phyloP scores from a whole-genome alignment of 2,888 invertebrate species.

The Clepsis dumicolana region DNA sequence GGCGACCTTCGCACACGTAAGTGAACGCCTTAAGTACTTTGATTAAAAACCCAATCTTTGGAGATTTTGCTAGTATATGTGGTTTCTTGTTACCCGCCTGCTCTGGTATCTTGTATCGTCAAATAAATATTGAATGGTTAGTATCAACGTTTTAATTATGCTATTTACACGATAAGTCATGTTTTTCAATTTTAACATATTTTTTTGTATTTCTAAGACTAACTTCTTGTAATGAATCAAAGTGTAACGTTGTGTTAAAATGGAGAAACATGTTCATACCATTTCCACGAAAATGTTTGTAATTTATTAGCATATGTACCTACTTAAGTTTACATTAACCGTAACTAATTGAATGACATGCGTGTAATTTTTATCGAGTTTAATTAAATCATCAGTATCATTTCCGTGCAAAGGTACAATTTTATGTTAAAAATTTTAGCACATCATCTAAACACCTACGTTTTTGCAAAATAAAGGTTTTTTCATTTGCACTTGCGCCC shows the following conservation, averaged over 20 bases:
- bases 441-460: conserved; percentile 78
- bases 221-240: not conserved
- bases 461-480: conserved; percentile 67
- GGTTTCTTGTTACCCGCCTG: conserved; percentile 70
- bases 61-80: conserved; percentile 67
- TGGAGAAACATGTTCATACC: conserved; percentile 65
- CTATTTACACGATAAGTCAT: conserved; percentile 48
- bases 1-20: conserved; percentile 68
- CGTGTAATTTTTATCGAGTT: not conserved
- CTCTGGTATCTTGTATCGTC: conserved; percentile 69
- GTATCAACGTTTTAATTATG: conserved; percentile 58
- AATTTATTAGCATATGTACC: not conserved
- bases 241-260: conserved; percentile 50
- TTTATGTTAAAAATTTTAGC: conserved; percentile 54
- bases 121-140: conserved; percentile 77
- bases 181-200: conserved; percentile 67
- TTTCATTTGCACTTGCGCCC: conserved; percentile 54
- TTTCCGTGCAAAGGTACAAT: conserved; percentile 38
- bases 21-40: conserved; percentile 60
- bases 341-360: not conserved
- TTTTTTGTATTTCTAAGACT: conserved; percentile 9
- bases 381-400: not conserved
- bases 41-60: conserved; percentile 81
- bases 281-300: conserved; percentile 58
- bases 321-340: not conserved